Percentiles rank a stretch among this genome's conserved stretches.
Conservation (phyloP, 1,140 invertebrate species). For the Phymorhynchus buccinoides region DNA sequence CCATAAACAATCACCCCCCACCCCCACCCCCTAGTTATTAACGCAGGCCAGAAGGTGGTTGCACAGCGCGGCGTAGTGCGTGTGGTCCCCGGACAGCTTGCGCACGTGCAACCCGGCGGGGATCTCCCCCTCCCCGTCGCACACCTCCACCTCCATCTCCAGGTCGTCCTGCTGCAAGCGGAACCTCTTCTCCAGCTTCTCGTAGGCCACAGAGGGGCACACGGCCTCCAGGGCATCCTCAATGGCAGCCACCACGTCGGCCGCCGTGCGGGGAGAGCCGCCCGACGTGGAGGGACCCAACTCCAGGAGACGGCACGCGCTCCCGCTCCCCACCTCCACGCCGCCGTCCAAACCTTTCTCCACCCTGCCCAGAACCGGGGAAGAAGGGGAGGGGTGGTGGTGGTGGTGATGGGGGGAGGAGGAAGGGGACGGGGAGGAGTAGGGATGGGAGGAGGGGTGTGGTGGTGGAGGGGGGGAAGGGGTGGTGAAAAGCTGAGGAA, state of each 20-base stretch:
- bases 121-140: conserved; percentile 69
- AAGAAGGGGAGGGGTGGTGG: too few relatives aligned
- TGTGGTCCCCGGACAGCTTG: conserved; percentile 91
- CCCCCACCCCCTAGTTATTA: conserved; percentile 55
- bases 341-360: background rate
- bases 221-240: conserved; percentile 86
- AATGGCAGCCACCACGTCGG: conserved; percentile 85
- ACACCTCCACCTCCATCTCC: conserved; percentile 89
- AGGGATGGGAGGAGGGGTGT: background rate
- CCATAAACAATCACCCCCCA: background rate
- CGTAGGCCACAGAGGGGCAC: conserved; percentile 77
- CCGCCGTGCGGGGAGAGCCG: conserved; percentile 59
- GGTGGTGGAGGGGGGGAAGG: background rate
- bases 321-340: conserved; percentile 26
- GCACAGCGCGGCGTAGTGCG: conserved; percentile 91
- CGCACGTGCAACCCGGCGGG: conserved; percentile 89
- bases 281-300: conserved; percentile 55
- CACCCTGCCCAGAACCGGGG: background rate
- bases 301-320: conserved; percentile 35
- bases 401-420: background rate
- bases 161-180: conserved; percentile 86
- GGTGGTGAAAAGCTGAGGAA: background rate
- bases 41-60: conserved; percentile 92
- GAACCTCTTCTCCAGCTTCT: conserved; percentile 72
- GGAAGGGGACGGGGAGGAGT: background rate